Percentiles rank a stretch among this genome's conserved stretches.
These are phyloP conservation scores for Sorex fumeus DNA, from an alignment of 2,113 vertebrate genomes.

Conservation along the genomic window DNA sequence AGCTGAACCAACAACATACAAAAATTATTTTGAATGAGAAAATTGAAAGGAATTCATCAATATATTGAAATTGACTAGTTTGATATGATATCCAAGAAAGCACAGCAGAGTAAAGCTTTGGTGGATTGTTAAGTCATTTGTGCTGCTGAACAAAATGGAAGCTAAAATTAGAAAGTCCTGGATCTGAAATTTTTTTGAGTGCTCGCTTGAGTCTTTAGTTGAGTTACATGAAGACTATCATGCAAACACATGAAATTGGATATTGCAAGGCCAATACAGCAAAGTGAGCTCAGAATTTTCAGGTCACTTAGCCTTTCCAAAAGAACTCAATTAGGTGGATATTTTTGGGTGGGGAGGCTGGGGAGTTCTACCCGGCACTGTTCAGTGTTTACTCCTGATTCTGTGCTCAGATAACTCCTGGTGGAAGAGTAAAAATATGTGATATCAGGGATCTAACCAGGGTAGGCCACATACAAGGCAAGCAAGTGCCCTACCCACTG, in stretches of 20 bases:
- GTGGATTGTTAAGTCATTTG: background rate
- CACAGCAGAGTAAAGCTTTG: background rate
- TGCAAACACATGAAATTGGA: background rate
- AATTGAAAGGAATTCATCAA: background rate
- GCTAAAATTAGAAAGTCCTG: background rate
- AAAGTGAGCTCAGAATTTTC: background rate
- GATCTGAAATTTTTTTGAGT: background rate
- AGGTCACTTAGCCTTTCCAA: background rate
- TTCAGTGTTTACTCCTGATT: too few species aligned
- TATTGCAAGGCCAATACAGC: background rate
- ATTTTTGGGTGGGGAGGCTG: too few species aligned
- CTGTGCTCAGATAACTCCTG: too few species aligned
- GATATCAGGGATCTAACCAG: too few species aligned
- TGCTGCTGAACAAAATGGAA: background rate
- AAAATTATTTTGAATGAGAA: background rate
- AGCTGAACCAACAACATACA: background rate
- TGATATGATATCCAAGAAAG: slow-evolving; percentile 15
- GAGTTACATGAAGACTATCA: background rate
- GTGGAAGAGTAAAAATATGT: too few species aligned
- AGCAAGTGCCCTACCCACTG: too few species aligned
- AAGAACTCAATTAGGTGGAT: background rate
- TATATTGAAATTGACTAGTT: slow-evolving; percentile 35
- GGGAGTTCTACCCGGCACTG: too few species aligned
- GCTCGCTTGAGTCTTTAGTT: background rate
- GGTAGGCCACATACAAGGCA: too few species aligned